Evolutionary conservation across 1,140 invertebrate genomes (phyloP), one percentile per base, ranked within the genome.

Genomic region (Nilaparvata lugens): DNA sequence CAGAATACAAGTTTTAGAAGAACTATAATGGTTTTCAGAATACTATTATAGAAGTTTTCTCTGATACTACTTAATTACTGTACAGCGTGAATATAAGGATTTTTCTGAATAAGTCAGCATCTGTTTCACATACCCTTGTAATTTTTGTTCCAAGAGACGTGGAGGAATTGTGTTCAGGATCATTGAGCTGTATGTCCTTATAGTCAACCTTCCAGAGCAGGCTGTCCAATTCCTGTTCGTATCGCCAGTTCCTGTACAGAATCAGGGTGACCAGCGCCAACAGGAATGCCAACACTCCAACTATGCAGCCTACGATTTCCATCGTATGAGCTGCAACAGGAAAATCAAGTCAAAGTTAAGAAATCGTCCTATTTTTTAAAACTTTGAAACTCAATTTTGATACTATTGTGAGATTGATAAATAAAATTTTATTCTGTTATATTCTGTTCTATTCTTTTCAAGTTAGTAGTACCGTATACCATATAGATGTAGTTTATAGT

Each of bases 151-250:
- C 67, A 24, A 61, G 25, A 11, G 14, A 66, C 62, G 65, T 69
- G 66, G 62, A 31, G 66, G 62, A 31, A 11, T 48, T 48, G 45
- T 56, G 40, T 11, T 64, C 61, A 14, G 60, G 38, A 23, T 83
- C 81, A 60, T 80, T 81, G 58, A 84, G 78, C 70, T 88, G 82
- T 53, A 92, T 88, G 64, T 98, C 94, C 62, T 86, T 86, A 73
- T 87, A 94, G 74, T 97, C 95, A 21, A 98, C 88, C 74, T 96
- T 95, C 95, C 95, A 98, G 0, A 97, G 78, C 18, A 97, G 75
- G 45, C 88, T 93, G 67, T 97, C 94, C 59, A 98, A 75, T 69
- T 97, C 94, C 69, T 95, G 92, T 69, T 97, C 95, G 71, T 97
- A 96, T 19, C 84, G 83, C 90, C 92, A 96, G 70, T 95, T 96